Percentiles rank a stretch among this genome's conserved stretches.
Conservation (phyloP, 2,888 invertebrate species). For the Tillus elongatus region DNA sequence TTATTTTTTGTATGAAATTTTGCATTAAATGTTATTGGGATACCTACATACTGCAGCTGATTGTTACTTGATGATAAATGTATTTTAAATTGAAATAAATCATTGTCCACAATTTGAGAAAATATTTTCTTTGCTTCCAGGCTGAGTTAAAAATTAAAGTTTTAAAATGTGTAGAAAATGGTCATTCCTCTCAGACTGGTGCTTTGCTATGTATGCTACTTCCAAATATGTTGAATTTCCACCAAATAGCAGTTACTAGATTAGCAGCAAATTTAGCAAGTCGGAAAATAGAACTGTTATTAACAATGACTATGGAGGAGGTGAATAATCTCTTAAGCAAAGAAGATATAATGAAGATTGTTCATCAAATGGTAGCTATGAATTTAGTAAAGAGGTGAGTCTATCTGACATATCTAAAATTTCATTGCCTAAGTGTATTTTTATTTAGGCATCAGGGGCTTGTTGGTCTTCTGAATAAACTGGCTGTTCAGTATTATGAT, state of each 20-base stretch:
- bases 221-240: slow-evolving; percentile 56
- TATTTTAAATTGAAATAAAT: too few relatives aligned
- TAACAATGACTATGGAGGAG: slow-evolving; percentile 52
- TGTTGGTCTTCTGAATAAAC: slow-evolving; percentile 53
- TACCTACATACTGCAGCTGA: too few relatives aligned
- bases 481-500: slow-evolving; percentile 55
- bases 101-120: too few relatives aligned
- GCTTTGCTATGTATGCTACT: slow-evolving; percentile 54
- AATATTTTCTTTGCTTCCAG: slow-evolving; percentile 34
- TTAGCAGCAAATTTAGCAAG: slow-evolving; percentile 65
- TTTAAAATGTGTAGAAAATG: slow-evolving; percentile 58
- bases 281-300: slow-evolving; percentile 57
- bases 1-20: too few relatives aligned
- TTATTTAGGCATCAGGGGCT: slow-evolving; percentile 48
- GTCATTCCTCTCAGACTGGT: slow-evolving; percentile 63
- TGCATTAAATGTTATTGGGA: too few relatives aligned
- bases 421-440: background rate
- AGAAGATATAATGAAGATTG: slow-evolving; percentile 58
- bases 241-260: slow-evolving; percentile 57
- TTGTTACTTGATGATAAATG: too few relatives aligned
- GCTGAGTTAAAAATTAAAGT: slow-evolving; percentile 60
- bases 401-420: background rate
- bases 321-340: slow-evolving; percentile 56
- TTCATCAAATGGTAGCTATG: slow-evolving; percentile 51
- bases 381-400: slow-evolving; percentile 53